These are phyloP conservation scores for Allophyes oxyacanthae DNA, from an alignment of 2,888 invertebrate species.

Conservation along the genomic window DNA sequence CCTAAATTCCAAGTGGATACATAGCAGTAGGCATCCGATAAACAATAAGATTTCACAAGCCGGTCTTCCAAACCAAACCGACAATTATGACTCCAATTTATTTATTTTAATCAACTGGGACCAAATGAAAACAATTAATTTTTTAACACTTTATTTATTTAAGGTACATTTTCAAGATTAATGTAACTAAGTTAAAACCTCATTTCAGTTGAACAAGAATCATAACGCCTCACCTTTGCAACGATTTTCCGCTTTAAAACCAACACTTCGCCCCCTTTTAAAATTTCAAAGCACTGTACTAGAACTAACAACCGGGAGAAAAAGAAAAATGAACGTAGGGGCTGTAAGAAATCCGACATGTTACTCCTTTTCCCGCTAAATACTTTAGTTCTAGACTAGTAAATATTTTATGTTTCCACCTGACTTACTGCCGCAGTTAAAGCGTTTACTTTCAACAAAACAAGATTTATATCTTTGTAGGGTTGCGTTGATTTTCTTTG, in stretches of 20 bases:
- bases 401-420: conserved; percentile 75
- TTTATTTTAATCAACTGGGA: too few relatives aligned
- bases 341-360: conserved; percentile 65
- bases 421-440: conserved; percentile 62
- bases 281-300: conserved; percentile 61
- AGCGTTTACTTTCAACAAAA: conserved; percentile 59
- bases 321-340: conserved; percentile 63
- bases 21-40: too few relatives aligned
- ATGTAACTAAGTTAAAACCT: conserved; percentile 12
- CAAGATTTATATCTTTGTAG: conserved; percentile 61
- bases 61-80: too few relatives aligned
- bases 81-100: too few relatives aligned
- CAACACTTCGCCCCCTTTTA: conserved; percentile 41
- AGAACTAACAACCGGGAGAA: conserved; percentile 58
- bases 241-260: conserved; percentile 38
- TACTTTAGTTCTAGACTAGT: conserved; percentile 71
- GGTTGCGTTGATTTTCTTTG: conserved; percentile 59
- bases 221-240: conserved; percentile 16
- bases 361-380: conserved; percentile 65
- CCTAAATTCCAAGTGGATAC: too few relatives aligned
- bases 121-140: too few relatives aligned
- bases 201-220: conserved; percentile 5
- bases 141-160: neutral
- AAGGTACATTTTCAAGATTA: neutral
- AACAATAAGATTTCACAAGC: too few relatives aligned